Percentiles rank a stretch among this genome's conserved stretches.
phyloP scores from a whole-genome alignment of 2,113 vertebrate genomes.

The Leucosticte australis region DNA sequence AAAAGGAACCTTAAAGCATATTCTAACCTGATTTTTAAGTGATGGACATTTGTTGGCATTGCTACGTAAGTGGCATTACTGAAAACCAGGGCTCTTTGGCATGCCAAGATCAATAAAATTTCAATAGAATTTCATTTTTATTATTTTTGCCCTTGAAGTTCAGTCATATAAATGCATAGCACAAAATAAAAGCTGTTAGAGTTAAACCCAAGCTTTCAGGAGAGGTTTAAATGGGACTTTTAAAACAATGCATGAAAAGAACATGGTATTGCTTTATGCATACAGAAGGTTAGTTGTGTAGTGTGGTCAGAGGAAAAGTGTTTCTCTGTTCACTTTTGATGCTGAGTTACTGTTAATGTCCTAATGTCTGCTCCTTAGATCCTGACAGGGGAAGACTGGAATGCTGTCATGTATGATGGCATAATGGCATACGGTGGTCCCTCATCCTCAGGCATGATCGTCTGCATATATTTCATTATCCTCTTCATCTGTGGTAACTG shows the following conservation, averaged over 20 bases:
- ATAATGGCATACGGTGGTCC: conserved; percentile 98
- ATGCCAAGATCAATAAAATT: neutral
- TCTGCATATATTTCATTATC: conserved; percentile 99
- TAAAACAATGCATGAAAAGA: neutral
- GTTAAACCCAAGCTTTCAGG: neutral
- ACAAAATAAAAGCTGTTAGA: neutral
- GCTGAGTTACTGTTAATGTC: neutral
- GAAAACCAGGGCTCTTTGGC: neutral
- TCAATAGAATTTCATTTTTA: neutral
- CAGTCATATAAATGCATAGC: neutral
- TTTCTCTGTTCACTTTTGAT: neutral
- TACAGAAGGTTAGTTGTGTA: neutral
- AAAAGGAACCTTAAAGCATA: neutral
- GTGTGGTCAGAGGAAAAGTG: neutral
- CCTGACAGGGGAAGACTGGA: conserved; percentile 98
- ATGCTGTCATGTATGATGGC: conserved; percentile 97
- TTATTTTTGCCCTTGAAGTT: neutral
- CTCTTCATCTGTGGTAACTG: conserved; percentile 99
- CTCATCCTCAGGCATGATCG: conserved; percentile 95
- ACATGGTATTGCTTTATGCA: neutral
- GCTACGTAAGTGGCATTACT: neutral
- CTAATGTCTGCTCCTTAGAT: conserved; percentile 75
- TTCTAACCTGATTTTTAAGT: neutral
- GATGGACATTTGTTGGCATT: neutral
- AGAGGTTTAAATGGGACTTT: neutral